A percentile compares a stretch with the other conserved stretches of the same genome.
These are phyloP conservation scores for Siniperca undulata DNA, from an alignment of 2,797 vertebrate species.

Conservation along the genomic window DNA sequence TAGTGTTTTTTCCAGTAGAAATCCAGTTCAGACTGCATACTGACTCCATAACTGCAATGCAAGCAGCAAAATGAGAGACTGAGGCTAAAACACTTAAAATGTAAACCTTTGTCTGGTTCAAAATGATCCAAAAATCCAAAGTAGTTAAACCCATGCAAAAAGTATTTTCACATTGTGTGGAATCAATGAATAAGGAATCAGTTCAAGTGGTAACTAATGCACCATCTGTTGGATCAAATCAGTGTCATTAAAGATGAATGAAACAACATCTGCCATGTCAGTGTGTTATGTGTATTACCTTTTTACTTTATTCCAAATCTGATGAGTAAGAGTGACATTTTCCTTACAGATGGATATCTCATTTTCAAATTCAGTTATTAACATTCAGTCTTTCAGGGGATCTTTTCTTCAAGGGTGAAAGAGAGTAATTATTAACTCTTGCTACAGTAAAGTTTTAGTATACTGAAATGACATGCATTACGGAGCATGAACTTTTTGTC, in stretches of 20 bases:
- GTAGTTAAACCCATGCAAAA: constrained; percentile 7
- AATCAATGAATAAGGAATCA: not conserved
- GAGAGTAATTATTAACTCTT: not conserved
- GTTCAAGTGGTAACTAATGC: constrained; percentile 23
- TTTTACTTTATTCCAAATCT: not conserved
- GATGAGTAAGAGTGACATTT: not conserved
- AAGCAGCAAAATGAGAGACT: constrained; percentile 5
- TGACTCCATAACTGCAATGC: not conserved
- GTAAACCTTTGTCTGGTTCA: not conserved
- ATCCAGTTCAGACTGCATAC: not conserved
- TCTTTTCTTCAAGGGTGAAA: not conserved
- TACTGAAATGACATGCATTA: too few species aligned
- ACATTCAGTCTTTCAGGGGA: not conserved
- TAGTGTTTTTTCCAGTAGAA: not conserved
- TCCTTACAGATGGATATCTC: not conserved
- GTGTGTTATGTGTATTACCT: constrained; percentile 6
- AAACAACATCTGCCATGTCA: constrained; percentile 17
- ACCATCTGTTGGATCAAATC: constrained; percentile 45
- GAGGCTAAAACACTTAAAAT: not conserved
- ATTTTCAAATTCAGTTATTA: not conserved
- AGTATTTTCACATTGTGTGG: constrained; percentile 36
- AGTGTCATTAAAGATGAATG: constrained; percentile 68
- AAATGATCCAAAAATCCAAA: not conserved
- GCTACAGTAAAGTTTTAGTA: not conserved
- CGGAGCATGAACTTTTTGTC: too few species aligned